Evolutionary conservation across 1,140 invertebrate genomes (phyloP), one percentile per base, ranked within the genome.

Genomic region (Drosophila punjabiensis): DNA sequence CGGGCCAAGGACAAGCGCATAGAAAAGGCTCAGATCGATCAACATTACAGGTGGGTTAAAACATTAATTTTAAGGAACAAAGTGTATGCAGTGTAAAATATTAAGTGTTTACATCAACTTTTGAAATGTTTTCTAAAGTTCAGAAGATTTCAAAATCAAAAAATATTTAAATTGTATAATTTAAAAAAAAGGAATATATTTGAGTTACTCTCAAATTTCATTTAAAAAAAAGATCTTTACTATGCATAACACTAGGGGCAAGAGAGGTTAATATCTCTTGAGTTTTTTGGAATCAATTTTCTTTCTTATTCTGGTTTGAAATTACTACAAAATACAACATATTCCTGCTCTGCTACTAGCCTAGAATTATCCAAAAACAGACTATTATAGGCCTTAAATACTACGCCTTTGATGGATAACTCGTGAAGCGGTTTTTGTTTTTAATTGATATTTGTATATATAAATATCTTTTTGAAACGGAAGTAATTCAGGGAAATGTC

Each of bases 1-100:
- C 94, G 98, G 76, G 98, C 98, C 10, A 99, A 99, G 93, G 98
- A 99, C 89, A 99, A 99, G 93, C 94, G 98, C 55, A 98, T 99
- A 67, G 98, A 99, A 91, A 99, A 99, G 89, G 98, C 98, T 0
- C 98, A 98, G 63, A 94, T 98, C 33, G 98, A 99, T 94, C 98
- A 98, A 86, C 97, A 98, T 75, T 98, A 98, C 93, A 96, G 98
- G 98, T 98, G 61, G 67, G 76, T 30, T 35, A 30, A 7, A 7
- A 20, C 0, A 30, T 24, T 20, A 0, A 48, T 20, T 32, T 60
- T 9, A 4, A 10, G 10, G 5, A 39, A 16, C 18, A 28, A 33
- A 8, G 0, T 13, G 11, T 24, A 9, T 14, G 20, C 14, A 10
- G 11, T 2, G 7, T 1, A 0, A 33, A 33, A 33, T 5, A 6